Base-by-base conservation (phyloP, 2,797 vertebrate genomes). In the Takifugu rubripes region DNA sequence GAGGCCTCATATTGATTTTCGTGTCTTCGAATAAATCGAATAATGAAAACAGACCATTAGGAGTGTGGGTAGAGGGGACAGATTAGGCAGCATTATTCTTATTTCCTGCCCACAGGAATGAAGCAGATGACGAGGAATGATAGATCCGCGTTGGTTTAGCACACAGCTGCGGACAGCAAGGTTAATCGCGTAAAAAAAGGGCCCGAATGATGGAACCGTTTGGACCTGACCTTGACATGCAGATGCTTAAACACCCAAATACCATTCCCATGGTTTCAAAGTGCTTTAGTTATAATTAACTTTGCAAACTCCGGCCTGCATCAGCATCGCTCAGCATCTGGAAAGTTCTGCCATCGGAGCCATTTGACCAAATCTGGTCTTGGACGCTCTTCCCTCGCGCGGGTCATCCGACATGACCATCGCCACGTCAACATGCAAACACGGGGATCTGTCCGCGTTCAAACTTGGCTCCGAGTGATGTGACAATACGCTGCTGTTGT, bases 141-240 rank as follows among this genome's bases (percentile, higher is more conserved):
- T 52, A 56, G 54, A 57, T 66, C 48, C 61, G 59, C 52, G 65
- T 63, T 40, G 29, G 58, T 65, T 52, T 43, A 31, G 59, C 36
- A 48, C 60, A 51, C 52, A 62, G 61, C 64, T 64, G 72, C 45
- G 74, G 56, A 75, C 68, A 73, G 67, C 72, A 69, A 40, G 36
- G 36, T 40, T 40, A 36, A 36, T 8, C 10, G 12, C 2, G 33
- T 36, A 12, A 40, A 40, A 12, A 40, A 14, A 40, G 36, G 36
- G 36, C 11, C 21, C 12, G 36, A 84, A 81, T 68, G 75, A 78
- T 69, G 75, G 67, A 85, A 62, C 70, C 74, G 64, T 61, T 68
- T 68, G 25, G 45, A 72, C 27, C 48, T 57, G 68, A 79, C 65
- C 54, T 64, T 71, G 61, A 79, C 59, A 71, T 66, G 64, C 69